phyloP scores from a whole-genome alignment of 2,888 invertebrate genomes.

The Pandemis corylana region DNA sequence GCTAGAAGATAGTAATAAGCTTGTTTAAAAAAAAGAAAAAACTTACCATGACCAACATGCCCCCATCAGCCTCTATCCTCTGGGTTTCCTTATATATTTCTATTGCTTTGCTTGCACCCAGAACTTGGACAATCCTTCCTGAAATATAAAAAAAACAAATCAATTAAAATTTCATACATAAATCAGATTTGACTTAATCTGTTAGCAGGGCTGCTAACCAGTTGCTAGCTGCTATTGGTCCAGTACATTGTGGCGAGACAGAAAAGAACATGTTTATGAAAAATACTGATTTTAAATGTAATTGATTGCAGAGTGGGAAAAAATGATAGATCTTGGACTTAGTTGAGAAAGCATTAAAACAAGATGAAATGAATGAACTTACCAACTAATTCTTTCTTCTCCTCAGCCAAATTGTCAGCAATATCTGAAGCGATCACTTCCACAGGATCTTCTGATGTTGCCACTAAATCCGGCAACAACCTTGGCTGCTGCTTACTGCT shows the following conservation, averaged over 20 bases:
- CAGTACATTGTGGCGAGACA: too few species aligned
- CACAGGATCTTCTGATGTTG: slow-evolving; percentile 77
- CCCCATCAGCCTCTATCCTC: slow-evolving; percentile 92
- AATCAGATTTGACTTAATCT: too few species aligned
- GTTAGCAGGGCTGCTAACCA: too few species aligned
- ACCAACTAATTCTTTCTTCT: slow-evolving; percentile 90
- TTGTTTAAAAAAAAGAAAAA: background rate
- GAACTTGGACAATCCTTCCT: slow-evolving; percentile 89
- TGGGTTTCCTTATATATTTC: slow-evolving; percentile 92
- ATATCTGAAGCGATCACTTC: slow-evolving; percentile 89
- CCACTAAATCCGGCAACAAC: slow-evolving; percentile 85
- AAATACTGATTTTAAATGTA: too few species aligned
- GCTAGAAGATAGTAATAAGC: too few species aligned
- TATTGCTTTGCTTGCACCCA: slow-evolving; percentile 90
- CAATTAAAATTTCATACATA: background rate
- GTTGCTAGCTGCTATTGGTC: too few species aligned
- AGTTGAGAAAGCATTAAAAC: background rate
- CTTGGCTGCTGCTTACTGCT: slow-evolving; percentile 81
- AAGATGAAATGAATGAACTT: slow-evolving; percentile 57
- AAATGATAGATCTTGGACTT: too few species aligned
- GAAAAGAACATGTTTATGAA: too few species aligned
- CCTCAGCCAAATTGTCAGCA: slow-evolving; percentile 89
- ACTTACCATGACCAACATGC: slow-evolving; percentile 92
- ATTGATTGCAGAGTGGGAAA: too few species aligned
- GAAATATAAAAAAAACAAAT: slow-evolving; percentile 46